Conservation (phyloP, 2,113 vertebrate genomes). For the Microtus oregoni region DNA sequence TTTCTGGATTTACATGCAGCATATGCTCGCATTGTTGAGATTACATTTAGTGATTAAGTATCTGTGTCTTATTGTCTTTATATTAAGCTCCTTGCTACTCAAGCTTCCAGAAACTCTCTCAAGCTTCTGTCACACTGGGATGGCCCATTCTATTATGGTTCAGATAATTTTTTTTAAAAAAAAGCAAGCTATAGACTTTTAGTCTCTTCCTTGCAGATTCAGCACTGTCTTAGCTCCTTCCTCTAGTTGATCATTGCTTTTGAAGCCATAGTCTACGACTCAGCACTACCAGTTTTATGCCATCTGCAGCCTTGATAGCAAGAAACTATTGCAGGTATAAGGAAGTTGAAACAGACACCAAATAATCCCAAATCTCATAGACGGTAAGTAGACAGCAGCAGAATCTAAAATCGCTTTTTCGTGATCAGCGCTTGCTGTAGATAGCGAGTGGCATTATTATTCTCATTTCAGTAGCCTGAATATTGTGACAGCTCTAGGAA, state of each 20-base stretch:
- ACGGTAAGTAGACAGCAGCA: neutral
- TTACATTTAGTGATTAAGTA: slow-evolving; percentile 5
- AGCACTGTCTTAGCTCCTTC: neutral
- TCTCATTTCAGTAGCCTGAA: neutral
- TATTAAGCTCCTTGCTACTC: neutral
- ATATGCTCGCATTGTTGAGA: slow-evolving; percentile 2
- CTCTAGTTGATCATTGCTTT: neutral
- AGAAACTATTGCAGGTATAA: slow-evolving; percentile 67
- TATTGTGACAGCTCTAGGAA: neutral
- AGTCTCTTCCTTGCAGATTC: neutral
- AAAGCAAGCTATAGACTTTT: neutral
- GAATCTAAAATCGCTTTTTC: slow-evolving; percentile 4
- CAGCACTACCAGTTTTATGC: neutral
- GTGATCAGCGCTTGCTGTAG: neutral
- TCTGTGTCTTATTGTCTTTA: neutral
- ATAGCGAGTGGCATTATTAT: neutral
- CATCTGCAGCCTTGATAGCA: neutral
- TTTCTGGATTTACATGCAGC: slow-evolving; percentile 3
- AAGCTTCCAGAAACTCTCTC: neutral
- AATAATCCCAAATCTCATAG: slow-evolving; percentile 14
- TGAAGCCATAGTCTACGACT: neutral
- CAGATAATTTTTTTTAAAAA: neutral
- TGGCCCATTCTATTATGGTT: neutral
- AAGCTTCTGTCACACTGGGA: neutral
- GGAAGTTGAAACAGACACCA: slow-evolving; percentile 43